Conservation (phyloP, 2,797 vertebrate genomes). For the Hippocampus kuda region DNA sequence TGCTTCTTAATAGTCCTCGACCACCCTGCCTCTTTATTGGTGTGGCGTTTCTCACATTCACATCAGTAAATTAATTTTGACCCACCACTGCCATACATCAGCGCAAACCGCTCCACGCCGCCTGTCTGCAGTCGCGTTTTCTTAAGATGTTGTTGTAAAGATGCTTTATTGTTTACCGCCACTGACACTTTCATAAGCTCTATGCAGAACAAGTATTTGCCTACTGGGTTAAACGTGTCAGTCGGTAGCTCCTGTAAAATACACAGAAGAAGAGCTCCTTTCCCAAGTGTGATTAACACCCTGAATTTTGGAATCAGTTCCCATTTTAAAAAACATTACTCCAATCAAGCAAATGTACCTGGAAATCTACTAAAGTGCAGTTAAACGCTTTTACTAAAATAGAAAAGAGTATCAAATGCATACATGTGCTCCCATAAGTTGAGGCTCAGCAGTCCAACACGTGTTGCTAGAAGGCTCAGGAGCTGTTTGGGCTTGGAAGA, state of each 20-base stretch:
- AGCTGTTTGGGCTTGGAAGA: slow-evolving; percentile 33
- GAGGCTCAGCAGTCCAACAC: background rate
- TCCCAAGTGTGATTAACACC: background rate
- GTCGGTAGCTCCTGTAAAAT: slow-evolving; percentile 28
- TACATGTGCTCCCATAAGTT: background rate
- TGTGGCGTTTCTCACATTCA: slow-evolving; percentile 52
- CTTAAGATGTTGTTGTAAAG: slow-evolving; percentile 63
- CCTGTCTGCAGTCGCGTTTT: slow-evolving; percentile 54
- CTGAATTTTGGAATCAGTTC: background rate
- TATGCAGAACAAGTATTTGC: slow-evolving; percentile 67
- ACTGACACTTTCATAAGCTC: slow-evolving; percentile 63
- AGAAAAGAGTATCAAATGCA: too few relatives aligned
- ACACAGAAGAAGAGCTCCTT: background rate
- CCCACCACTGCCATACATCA: slow-evolving; percentile 52
- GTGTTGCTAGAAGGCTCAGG: background rate
- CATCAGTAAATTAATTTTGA: slow-evolving; percentile 70
- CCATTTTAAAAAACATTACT: background rate
- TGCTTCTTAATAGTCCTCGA: slow-evolving; percentile 51
- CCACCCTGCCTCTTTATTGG: slow-evolving; percentile 54
- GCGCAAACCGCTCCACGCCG: slow-evolving; percentile 32
- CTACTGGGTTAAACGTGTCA: slow-evolving; percentile 48
- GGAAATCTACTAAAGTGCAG: too few relatives aligned
- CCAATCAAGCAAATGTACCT: too few relatives aligned
- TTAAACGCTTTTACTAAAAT: too few relatives aligned
- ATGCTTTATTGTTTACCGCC: slow-evolving; percentile 66